Evolutionary conservation across 2,113 vertebrate species (phyloP), one percentile per base, ranked within the genome.

Genomic region (Chaetodon auriga): DNA sequence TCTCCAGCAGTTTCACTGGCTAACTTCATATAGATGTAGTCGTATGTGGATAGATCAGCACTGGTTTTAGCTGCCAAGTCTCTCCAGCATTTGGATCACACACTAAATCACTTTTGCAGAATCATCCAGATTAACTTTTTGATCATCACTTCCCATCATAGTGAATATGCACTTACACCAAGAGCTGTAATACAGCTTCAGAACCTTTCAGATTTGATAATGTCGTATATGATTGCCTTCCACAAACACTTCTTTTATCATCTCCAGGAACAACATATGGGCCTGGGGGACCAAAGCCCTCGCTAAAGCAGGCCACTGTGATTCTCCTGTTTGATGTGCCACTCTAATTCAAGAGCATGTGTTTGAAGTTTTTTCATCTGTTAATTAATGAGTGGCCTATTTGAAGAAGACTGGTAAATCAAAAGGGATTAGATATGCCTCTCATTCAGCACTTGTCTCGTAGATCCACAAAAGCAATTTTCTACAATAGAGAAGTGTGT

Each of bases 341-440:
- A 74, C 84, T 89, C 84, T 23, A 86, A 81, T 74, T 76, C 74
- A 71, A 89, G 66, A 86, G 66, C 84, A 25, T 69, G 85, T 46
- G 74, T 92, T 92, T 94, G 86, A 94, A 90, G 90, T 75, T 80
- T 88, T 86, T 83, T 81, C 79, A 78, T 87, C 80, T 81, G 57
- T 83, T 90, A 93, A 93, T 93, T 92, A 93, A 90, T 71, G 89
- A 83, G 81, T 82, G 63, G 85, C 82, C 80, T 88, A 75, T 92
- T 91, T 88, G 87, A 84, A 87, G 61, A 80, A 82, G 78, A 85
- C 82, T 81, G 51, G 65, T 23, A 76, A 76, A 82, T 84, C 85
- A 70, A 35, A 76, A 62, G 68, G 55, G 85, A 80, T 84, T 84
- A 78, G 86, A 83, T 78, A 65, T 81, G 85, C 48, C 57, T 87